phyloP scores from a whole-genome alignment of 2,797 vertebrate genomes.

The Galagoides demidoff region DNA sequence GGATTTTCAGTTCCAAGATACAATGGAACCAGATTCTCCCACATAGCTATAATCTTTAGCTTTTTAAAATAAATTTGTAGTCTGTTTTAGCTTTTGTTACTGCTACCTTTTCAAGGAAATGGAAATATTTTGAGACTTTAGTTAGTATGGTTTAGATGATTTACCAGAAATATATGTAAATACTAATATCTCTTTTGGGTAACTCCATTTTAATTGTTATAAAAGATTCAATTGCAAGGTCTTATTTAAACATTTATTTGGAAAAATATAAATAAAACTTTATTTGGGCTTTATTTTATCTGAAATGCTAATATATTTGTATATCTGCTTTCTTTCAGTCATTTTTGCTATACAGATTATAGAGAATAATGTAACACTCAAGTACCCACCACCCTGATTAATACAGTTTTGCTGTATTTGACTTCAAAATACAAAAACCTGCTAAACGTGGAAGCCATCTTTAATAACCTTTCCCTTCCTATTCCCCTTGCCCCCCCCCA shows the following conservation, averaged over 20 bases:
- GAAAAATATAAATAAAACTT: too few relatives aligned
- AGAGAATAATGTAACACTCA: not conserved
- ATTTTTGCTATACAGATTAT: not conserved
- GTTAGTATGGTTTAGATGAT: not conserved
- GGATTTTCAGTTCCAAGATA: not conserved
- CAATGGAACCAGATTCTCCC: not conserved
- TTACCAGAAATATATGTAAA: not conserved
- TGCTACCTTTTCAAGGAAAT: not conserved
- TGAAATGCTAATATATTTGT: not conserved
- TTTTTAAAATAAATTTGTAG: not conserved
- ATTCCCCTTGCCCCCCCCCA: not conserved
- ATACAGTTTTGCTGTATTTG: not conserved
- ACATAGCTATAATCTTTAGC: not conserved
- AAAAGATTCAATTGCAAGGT: not conserved
- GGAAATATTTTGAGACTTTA: not conserved
- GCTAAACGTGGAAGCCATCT: not conserved
- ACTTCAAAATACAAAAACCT: not conserved
- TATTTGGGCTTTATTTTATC: conserved; percentile 18
- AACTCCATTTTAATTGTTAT: conserved; percentile 6
- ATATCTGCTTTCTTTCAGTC: not conserved
- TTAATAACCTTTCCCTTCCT: not conserved
- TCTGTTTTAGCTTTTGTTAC: not conserved
- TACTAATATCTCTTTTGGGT: not conserved
- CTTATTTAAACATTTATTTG: conserved; percentile 6
- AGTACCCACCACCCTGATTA: not conserved